Base-by-base conservation (phyloP, 1,140 invertebrate species). In the Caenorhabditis briggsae region DNA sequence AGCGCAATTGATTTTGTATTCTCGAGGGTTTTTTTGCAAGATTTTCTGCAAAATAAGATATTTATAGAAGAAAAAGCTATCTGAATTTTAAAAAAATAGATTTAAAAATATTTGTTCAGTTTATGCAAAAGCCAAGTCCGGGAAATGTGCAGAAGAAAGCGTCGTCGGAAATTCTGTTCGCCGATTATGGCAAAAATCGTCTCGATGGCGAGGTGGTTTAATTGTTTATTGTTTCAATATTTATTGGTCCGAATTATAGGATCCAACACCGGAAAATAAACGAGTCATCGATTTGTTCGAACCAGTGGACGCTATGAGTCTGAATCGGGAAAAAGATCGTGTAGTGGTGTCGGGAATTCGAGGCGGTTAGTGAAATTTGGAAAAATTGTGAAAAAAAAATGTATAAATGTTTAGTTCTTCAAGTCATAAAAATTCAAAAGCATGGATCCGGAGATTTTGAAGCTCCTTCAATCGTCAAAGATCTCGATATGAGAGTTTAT, bases 401-500 rank as follows among this genome's bases (percentile, higher is more conserved):
- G 23, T 5, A 50, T 82, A 9, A 2, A n/a, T 14, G 64, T 61
- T 23, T 41, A 70, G 53, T 64, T 85, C 61, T 78, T 43, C 70
- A 78, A 53, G 56, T 65, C 3, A 65, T 70, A 23, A 58, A 74
- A 53, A 48, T 58, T 53, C 56, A 20, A 64, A 84, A 46, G 11
- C 12, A 16, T 14, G 25, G 20, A 48, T 12, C 25, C 48, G 48
- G 46, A 2, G 12, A 53, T 5, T 25, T 46, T 11, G 58, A 74
- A 53, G 23, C 9, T 16, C 70, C 70, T 14, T 50, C 46, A 23
- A 78, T 78, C 23, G 46, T 78, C 16, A 78, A 78, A 23, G 70
- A 78, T 78, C 70, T 78, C 70, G 70, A 83, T 58, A 83, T 85
- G 61, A 20, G 53, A 33, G 61, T 65, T 3, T 55, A 78, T 48